Conservation (phyloP, 2,797 vertebrate genomes). For the Hapalemur alaotrensis region DNA sequence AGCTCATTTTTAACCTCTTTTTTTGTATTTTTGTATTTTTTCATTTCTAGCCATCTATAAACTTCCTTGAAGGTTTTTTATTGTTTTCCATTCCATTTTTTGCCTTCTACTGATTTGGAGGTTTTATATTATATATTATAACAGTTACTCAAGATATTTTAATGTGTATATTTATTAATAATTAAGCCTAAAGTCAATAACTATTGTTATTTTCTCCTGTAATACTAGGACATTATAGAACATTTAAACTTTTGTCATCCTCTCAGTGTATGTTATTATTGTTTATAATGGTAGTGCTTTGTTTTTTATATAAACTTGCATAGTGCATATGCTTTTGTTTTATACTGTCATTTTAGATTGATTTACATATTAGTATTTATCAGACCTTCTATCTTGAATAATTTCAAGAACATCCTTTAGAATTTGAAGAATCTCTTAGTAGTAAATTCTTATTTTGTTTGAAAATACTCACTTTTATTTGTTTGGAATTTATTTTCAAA, state of each 20-base stretch:
- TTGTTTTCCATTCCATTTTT: not conserved
- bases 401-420: not conserved
- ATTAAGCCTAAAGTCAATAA: not conserved
- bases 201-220: not conserved
- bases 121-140: not conserved
- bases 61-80: not conserved
- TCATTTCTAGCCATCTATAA: not conserved
- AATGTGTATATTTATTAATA: not conserved
- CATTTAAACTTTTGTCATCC: not conserved
- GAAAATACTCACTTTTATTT: not conserved
- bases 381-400: not conserved
- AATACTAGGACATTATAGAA: not conserved
- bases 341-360: not conserved
- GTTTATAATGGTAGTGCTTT: not conserved
- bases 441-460: not conserved
- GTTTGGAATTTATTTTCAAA: not conserved
- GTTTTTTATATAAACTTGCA: not conserved
- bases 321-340: not conserved
- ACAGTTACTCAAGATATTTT: not conserved
- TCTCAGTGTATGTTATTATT: not conserved
- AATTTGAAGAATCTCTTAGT: not conserved
- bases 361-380: not conserved
- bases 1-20: not conserved
- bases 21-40: not conserved
- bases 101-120: not conserved